phyloP scores from a whole-genome alignment of 1,140 invertebrate species.

The Bombus ignitus region DNA sequence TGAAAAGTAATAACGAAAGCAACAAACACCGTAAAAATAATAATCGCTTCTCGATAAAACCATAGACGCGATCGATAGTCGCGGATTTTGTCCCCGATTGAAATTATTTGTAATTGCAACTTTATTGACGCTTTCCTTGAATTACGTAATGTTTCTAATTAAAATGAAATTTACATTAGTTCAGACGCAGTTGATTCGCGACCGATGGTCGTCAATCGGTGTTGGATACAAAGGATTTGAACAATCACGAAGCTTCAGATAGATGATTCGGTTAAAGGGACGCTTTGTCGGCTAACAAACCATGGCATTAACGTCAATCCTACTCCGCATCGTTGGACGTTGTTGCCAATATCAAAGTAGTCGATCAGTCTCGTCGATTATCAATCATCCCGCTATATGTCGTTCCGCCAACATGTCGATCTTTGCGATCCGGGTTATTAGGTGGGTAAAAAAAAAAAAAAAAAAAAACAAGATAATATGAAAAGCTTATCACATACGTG shows the following conservation, averaged over 20 bases:
- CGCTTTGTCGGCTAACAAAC: background rate
- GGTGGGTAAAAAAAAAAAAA: no score
- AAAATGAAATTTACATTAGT: background rate
- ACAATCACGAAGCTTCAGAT: background rate
- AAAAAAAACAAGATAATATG: background rate
- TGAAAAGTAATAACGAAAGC: background rate
- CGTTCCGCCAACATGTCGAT: background rate
- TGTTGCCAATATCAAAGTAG: background rate
- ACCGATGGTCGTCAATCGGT: background rate
- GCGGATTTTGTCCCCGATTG: no score
- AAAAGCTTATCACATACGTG: background rate
- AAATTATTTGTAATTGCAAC: no score
- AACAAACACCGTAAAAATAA: background rate
- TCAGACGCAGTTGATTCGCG: background rate
- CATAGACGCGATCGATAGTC: no score
- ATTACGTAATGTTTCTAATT: background rate
- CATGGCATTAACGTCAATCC: conserved; percentile 24
- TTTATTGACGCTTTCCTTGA: background rate
- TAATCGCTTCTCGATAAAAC: no score
- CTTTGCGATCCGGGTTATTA: background rate
- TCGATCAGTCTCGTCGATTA: conserved; percentile 20
- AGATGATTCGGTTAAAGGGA: background rate
- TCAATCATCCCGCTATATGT: conserved; percentile 20
- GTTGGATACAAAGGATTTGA: background rate
- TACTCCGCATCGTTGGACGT: no score